A percentile compares a stretch with the other conserved stretches of the same genome.
phyloP scores from a whole-genome alignment of 2,797 vertebrate species.

The Valencia hispanica region DNA sequence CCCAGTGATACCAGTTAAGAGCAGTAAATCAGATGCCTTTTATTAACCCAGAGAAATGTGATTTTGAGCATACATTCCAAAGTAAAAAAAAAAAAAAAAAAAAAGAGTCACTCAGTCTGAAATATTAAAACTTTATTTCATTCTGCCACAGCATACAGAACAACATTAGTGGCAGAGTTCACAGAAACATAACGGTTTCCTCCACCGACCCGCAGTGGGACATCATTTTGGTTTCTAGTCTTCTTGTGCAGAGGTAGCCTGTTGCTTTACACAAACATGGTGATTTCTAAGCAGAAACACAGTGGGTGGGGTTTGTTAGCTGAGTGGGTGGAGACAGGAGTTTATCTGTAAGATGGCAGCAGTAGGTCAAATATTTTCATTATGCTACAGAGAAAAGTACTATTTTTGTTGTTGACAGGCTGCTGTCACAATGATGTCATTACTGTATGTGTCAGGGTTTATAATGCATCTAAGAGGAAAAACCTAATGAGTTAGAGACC shows the following conservation, averaged over 20 bases:
- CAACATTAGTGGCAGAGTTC: constrained; percentile 26
- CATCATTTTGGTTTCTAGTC: constrained; percentile 41
- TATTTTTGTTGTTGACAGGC: no score
- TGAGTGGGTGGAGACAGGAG: constrained; percentile 12
- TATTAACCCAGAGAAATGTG: neutral
- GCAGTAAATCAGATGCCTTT: neutral
- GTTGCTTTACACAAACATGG: constrained; percentile 13
- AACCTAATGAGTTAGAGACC: no score
- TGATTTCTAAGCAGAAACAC: no score
- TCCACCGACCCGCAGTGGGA: constrained; percentile 77
- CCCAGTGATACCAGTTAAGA: neutral
- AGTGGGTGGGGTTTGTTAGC: no score
- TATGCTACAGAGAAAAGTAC: no score
- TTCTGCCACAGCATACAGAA: constrained; percentile 28
- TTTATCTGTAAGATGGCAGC: no score
- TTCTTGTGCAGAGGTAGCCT: constrained; percentile 24
- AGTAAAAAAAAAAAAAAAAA: neutral
- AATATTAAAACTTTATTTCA: constrained; percentile 43
- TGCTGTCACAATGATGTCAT: no score
- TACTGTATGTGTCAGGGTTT: no score
- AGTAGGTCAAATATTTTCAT: no score
- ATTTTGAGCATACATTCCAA: neutral
- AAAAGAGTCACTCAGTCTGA: neutral
- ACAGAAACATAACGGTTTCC: constrained; percentile 32
- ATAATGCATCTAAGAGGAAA: no score